Evolutionary conservation across 2,113 vertebrate genomes (phyloP).

Genomic region (Tringa solitaria): DNA sequence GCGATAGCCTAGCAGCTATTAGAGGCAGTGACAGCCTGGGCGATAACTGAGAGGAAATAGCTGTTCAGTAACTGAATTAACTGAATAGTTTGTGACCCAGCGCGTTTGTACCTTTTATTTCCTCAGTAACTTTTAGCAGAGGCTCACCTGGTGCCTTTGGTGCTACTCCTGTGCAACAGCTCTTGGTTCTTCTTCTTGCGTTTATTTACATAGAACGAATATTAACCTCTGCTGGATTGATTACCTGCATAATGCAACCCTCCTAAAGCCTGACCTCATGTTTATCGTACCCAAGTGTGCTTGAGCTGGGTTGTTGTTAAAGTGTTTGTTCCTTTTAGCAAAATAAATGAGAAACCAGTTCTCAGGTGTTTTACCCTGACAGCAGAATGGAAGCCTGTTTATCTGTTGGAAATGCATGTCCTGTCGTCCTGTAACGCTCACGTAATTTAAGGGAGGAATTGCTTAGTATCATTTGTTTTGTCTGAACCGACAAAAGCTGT

Average conservation of each 20-base stretch:
- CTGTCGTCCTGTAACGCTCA: neutral
- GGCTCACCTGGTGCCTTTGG: constrained; percentile 33
- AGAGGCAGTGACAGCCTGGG: neutral
- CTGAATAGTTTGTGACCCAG: neutral
- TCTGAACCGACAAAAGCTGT: constrained; percentile 1
- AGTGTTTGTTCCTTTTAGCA: neutral
- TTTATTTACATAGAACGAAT: neutral
- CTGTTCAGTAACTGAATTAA: neutral
- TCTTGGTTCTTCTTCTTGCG: neutral
- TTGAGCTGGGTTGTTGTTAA: neutral
- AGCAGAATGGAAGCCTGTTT: neutral
- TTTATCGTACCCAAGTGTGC: neutral
- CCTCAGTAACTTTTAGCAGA: neutral
- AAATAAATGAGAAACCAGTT: neutral
- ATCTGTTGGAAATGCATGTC: neutral
- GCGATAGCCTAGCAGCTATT: neutral
- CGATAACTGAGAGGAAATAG: constrained; percentile 30
- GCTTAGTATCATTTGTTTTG: neutral
- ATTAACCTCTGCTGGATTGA: neutral
- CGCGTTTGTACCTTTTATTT: neutral
- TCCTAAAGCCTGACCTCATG: neutral
- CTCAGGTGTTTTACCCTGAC: neutral
- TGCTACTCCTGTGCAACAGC: neutral
- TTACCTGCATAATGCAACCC: neutral
- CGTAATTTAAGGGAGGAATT: neutral